These are phyloP conservation scores for Stenopsyche tienmushanensis DNA, from an alignment of 1,140 invertebrate species.

Conservation along the genomic window DNA sequence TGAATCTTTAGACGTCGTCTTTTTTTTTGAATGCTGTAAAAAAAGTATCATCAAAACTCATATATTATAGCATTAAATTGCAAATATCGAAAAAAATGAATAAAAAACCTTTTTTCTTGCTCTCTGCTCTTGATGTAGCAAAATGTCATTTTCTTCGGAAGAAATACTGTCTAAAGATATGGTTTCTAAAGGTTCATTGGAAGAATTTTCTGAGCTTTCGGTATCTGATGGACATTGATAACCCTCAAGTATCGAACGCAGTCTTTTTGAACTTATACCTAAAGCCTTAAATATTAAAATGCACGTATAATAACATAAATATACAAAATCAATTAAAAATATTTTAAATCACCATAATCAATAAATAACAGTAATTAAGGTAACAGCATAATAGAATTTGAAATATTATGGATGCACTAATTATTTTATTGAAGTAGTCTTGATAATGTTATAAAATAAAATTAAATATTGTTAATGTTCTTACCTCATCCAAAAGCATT, in stretches of 20 bases:
- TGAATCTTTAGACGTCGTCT: constrained; percentile 17
- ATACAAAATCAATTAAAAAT: too few relatives aligned
- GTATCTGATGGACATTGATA: constrained; percentile 59
- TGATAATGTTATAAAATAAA: not conserved
- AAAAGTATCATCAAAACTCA: not conserved
- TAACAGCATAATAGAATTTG: too few relatives aligned
- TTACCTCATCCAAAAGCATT: constrained; percentile 61
- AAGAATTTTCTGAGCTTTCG: constrained; percentile 46
- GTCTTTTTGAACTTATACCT: constrained; percentile 60
- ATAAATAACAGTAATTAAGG: too few relatives aligned
- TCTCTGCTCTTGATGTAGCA: constrained; percentile 13
- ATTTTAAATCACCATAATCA: not conserved
- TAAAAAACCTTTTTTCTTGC: constrained; percentile 21
- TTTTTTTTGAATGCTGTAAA: constrained; percentile 45
- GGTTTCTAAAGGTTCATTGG: constrained; percentile 49
- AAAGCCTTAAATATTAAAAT: constrained; percentile 47
- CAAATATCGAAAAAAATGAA: not conserved
- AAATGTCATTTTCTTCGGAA: constrained; percentile 49
- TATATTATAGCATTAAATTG: not conserved
- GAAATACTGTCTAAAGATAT: constrained; percentile 63
- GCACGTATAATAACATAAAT: not conserved
- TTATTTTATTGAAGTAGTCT: not conserved
- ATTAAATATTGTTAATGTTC: not conserved
- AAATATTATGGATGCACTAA: too few relatives aligned
- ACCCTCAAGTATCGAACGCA: constrained; percentile 57